Evolutionary conservation across 2,113 vertebrate species (phyloP).

Genomic region (Bubo scandiacus): DNA sequence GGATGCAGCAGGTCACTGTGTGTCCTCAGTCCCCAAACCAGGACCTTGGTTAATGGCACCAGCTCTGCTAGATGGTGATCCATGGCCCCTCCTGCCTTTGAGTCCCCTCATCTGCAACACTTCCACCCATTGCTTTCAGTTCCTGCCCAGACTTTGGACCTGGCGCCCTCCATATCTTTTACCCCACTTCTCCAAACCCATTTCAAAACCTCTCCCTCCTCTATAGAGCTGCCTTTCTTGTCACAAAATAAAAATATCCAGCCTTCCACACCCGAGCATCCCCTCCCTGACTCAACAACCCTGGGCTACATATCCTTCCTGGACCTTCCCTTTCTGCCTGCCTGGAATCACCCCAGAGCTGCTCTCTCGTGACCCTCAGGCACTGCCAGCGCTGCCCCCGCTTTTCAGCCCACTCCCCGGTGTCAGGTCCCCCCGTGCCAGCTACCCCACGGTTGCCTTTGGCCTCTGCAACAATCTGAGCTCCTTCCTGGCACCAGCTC

Average conservation of each 20-base stretch:
- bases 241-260: neutral
- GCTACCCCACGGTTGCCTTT: neutral
- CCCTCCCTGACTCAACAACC: neutral
- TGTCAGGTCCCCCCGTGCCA: neutral
- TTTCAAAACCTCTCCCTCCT: neutral
- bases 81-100: neutral
- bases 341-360: neutral
- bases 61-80: neutral
- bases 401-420: neutral
- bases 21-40: neutral
- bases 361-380: neutral
- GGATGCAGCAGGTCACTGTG: neutral
- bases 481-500: neutral
- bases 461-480: neutral
- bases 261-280: neutral
- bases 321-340: neutral
- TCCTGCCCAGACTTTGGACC: neutral
- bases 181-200: neutral
- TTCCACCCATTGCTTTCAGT: neutral
- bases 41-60: neutral
- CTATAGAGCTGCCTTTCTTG: neutral
- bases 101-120: neutral
- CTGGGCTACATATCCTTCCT: neutral
- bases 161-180: rapidly evolving
- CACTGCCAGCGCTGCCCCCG: neutral